These are phyloP conservation scores for Centropyge bicolor DNA, from an alignment of 2,797 vertebrate species.

Conservation along the genomic window DNA sequence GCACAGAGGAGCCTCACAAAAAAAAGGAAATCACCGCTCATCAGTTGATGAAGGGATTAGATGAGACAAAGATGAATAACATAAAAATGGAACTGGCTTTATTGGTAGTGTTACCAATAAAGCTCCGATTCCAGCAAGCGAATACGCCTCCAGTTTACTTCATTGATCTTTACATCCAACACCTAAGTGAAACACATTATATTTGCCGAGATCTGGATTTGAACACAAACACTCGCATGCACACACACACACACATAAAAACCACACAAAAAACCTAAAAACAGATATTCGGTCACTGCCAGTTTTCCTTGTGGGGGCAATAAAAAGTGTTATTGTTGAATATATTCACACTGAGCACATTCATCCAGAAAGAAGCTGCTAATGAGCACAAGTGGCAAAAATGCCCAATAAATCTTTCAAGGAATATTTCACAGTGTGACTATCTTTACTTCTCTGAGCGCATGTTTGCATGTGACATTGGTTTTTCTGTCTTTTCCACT, in stretches of 20 bases:
- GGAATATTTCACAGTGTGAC: conserved; percentile 20
- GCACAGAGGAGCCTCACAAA: conserved; percentile 16
- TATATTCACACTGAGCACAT: conserved; percentile 44
- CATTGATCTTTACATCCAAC: conserved; percentile 1
- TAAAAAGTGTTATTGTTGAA: conserved; percentile 42
- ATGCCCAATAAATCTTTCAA: conserved; percentile 10
- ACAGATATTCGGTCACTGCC: conserved; percentile 16
- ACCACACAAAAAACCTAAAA: neutral
- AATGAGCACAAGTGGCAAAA: conserved; percentile 47
- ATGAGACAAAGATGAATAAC: conserved; percentile 32
- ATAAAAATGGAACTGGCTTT: conserved; percentile 24
- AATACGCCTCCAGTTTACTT: conserved; percentile 2
- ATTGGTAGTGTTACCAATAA: conserved; percentile 4
- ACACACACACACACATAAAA: neutral
- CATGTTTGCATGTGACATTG: neutral
- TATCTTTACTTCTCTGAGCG: neutral
- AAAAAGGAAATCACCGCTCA: conserved; percentile 29
- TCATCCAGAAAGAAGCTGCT: conserved; percentile 44
- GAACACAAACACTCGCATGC: neutral
- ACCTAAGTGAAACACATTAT: neutral
- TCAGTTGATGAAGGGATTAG: conserved; percentile 52
- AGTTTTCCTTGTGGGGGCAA: conserved; percentile 20
- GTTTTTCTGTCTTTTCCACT: conserved; percentile 18
- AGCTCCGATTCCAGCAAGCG: neutral
- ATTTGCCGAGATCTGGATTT: neutral